These are phyloP conservation scores for Criorhina ranunculi DNA, from an alignment of 2,888 invertebrate genomes.

Conservation along the genomic window DNA sequence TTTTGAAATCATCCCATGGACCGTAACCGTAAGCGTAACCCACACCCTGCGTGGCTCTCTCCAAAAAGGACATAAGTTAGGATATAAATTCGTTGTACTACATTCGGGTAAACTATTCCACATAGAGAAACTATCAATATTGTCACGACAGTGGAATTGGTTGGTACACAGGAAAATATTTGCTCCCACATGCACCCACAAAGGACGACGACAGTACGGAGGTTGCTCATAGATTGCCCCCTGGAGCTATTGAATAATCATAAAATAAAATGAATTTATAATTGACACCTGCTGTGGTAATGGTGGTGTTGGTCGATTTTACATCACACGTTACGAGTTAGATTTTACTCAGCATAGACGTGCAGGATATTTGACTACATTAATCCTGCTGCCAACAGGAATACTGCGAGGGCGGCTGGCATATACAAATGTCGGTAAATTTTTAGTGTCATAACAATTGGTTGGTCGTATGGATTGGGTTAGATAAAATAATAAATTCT, in stretches of 20 bases:
- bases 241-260: slow-evolving; percentile 65
- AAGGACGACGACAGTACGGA: slow-evolving; percentile 3
- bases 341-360: neutral
- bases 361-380: slow-evolving; percentile 34
- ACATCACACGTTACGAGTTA: slow-evolving; percentile 34
- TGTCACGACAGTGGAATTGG: slow-evolving; percentile 28
- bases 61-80: slow-evolving; percentile 13
- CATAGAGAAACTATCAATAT: slow-evolving; percentile 55
- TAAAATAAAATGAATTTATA: slow-evolving; percentile 76
- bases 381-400: slow-evolving; percentile 44
- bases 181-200: slow-evolving; percentile 36
- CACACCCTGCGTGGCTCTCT: neutral
- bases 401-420: neutral
- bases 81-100: neutral
- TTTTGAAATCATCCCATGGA: slow-evolving; percentile 55
- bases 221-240: slow-evolving; percentile 10
- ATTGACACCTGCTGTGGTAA: slow-evolving; percentile 72
- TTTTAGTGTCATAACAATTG: slow-evolving; percentile 57
- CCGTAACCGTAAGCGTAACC: neutral
- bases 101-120: slow-evolving; percentile 25
- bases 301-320: slow-evolving; percentile 35
- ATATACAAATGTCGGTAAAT: slow-evolving; percentile 20
- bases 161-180: slow-evolving; percentile 36
- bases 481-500: slow-evolving; percentile 74
- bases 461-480: slow-evolving; percentile 62